Evolutionary conservation across 2,113 vertebrate species (phyloP), one percentile per base, ranked within the genome.

Genomic region (Nesoenas mayeri): DNA sequence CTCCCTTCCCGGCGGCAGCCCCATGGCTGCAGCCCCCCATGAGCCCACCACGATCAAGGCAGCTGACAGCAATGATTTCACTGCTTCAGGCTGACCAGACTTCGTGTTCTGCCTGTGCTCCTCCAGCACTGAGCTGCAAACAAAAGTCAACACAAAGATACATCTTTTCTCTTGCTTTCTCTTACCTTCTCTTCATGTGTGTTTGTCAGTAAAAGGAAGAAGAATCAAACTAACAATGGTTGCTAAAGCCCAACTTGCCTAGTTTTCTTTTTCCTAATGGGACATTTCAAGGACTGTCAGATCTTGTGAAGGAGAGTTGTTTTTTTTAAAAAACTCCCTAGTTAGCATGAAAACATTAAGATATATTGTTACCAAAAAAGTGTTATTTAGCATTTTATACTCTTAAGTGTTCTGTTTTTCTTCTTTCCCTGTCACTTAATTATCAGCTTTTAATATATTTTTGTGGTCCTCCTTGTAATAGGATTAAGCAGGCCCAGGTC

Each of bases 21-120:
- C 15, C 79, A 18, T 31, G 79, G 5, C 47, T 88, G 94, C 54
- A 97, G 94, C 88, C 34, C 88, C 83, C 94, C 92, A 20, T 28
- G 91, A 94, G 92, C 51, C 72, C 32, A 11, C 2, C 1, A 8
- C 0, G 51, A n/a, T 11, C 10, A 85, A 72, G n/a, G 10, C 90
- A 95, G 53, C 28, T 4, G 16, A 34, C 4, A 50, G 29, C 51
- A 29, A 8, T 2, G 42, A 9, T 42, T 9, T 17, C 4, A 10
- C 22, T 2, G 1, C 31, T 14, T 14, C 40, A 44, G 28, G 31
- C 36, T 24, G 34, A 3, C 32, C 11, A 12, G 36, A 5, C 9
- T 5, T 36, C 3, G 0, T 2, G 53, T 18, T 51, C 90, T 47
- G 29, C 25, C 44, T 15, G 5, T 15, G 16, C 15, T 58, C 44